Base-by-base conservation (phyloP, 1,140 invertebrate genomes). In the Chrysoperla carnea region DNA sequence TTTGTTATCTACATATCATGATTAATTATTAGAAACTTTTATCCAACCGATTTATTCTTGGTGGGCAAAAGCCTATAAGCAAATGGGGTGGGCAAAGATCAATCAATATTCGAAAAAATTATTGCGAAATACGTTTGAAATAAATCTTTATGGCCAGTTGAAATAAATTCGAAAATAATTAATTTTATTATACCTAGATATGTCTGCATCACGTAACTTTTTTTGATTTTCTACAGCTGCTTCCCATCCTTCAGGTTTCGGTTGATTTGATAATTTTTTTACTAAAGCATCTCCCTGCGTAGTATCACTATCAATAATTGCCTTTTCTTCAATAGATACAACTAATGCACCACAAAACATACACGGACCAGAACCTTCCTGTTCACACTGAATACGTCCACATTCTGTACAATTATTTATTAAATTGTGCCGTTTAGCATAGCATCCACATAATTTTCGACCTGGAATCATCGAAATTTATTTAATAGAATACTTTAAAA, bases 311-410 rank as follows among this genome's bases (percentile, higher is more conserved):
- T 33, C 31, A 33, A 33, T 33, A 33, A 33, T 33, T 2, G 8
- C n/a, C n/a, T 4, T 33, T 33, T 33, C 31, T 33, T 33, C n/a
- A 11, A 11, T 6, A 11, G 31, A 33, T 11, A 33, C 31, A 33
- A 33, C 90, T 47, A 85, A 59, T 51, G 77, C 74, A 2, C 76
- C 82, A 68, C 96, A 99, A 54, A 84, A 93, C 8, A 95, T 70
- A 59, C 95, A 99, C 1, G 90, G 87, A 1, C 95, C 95, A 29
- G 90, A 81, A 2, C 94, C 93, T 69, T 99, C 95, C 66, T 97
- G 92, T 41, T 75, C 72, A 66, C 94, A 99, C 15, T 98, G 84
- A 53, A 99, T 84, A 47, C 91, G 68, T 0, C 95, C 95, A 69
- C 95, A 99, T 41, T 76, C 75, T 0, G 86, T 55, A 54, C 95